Percentiles rank a stretch among this genome's conserved stretches.
Conservation (phyloP, 2,797 vertebrate genomes). For the Poeciliopsis gracilis region DNA sequence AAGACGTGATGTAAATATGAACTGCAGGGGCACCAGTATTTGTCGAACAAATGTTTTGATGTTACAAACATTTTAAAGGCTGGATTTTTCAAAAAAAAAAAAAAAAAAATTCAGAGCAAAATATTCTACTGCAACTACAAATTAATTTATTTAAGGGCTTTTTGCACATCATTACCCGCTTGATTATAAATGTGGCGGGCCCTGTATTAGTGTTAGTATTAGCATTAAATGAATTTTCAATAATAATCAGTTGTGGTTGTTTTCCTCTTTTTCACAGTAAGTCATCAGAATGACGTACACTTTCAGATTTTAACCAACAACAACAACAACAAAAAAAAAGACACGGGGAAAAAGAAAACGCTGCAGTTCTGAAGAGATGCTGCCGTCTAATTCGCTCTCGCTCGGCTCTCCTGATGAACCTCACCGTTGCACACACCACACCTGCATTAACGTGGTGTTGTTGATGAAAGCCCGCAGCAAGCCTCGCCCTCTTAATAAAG, state of each 20-base stretch:
- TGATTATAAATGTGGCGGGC: not conserved
- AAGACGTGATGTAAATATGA: not conserved
- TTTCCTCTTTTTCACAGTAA: not conserved
- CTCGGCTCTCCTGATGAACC: conserved; percentile 45
- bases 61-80: not conserved
- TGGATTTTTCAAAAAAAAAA: not conserved
- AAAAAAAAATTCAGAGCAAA: not conserved
- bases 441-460: conserved; percentile 61
- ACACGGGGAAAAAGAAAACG: too few relatives aligned
- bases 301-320: conserved; percentile 4
- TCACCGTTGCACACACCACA: conserved; percentile 50
- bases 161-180: not conserved
- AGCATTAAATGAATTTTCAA: not conserved
- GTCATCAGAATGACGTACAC: not conserved
- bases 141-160: not conserved
- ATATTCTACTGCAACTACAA: not conserved
- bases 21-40: not conserved
- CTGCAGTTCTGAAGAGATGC: not conserved
- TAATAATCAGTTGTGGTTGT: not conserved
- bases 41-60: not conserved
- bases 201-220: not conserved
- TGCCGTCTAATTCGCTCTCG: not conserved
- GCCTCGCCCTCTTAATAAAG: conserved; percentile 74
- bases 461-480: conserved; percentile 49
- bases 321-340: not conserved